These are phyloP conservation scores for Cheirogaleus major DNA, from an alignment of 2,797 vertebrate genomes.

Conservation along the genomic window DNA sequence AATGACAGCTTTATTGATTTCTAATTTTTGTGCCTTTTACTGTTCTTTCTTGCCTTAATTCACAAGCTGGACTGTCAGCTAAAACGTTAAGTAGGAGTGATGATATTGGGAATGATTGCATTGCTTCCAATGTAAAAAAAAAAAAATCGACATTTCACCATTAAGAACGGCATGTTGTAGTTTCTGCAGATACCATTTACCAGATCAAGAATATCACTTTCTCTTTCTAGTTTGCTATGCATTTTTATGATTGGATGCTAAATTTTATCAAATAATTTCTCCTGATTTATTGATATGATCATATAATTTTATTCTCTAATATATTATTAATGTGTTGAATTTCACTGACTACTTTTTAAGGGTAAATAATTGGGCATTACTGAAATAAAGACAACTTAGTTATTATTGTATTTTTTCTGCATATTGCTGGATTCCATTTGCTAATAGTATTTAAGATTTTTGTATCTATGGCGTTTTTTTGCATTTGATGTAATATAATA, in stretches of 20 bases:
- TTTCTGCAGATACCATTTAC: neutral
- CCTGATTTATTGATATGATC: neutral
- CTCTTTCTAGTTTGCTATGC: neutral
- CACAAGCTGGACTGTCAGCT: neutral
- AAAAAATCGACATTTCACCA: neutral
- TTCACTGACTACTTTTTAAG: neutral
- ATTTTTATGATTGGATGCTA: neutral
- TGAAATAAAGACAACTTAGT: neutral
- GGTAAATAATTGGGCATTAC: neutral
- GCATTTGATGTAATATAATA: no score
- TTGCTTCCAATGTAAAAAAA: neutral
- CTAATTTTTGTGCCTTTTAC: neutral
- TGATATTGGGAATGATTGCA: neutral
- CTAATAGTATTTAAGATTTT: neutral
- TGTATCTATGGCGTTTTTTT: neutral
- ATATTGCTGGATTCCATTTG: neutral
- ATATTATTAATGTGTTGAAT: neutral
- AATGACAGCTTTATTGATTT: neutral
- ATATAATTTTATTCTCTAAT: neutral
- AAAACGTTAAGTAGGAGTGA: neutral
- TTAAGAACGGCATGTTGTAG: neutral
- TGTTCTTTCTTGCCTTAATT: neutral
- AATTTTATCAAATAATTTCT: neutral
- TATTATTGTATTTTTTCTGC: neutral
- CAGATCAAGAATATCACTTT: neutral